Evolutionary conservation across 2,888 invertebrate genomes (phyloP).

Genomic region (Archips crataeganus): DNA sequence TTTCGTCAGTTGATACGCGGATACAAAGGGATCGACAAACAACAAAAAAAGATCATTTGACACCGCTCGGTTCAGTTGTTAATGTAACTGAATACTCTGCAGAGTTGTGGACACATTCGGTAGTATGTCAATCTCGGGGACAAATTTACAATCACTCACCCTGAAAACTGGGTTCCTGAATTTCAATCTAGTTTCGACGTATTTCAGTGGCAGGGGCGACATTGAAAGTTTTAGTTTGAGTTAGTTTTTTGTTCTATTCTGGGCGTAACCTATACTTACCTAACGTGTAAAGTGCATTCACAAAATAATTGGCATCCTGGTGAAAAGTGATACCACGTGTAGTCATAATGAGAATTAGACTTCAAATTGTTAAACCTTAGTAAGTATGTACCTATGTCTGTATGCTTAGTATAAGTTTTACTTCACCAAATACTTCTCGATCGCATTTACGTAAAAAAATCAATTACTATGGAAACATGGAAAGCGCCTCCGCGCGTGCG

Average conservation of each 20-base stretch:
- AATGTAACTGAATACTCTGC: not conserved
- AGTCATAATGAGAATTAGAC: not conserved
- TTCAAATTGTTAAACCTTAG: not conserved
- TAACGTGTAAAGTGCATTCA: not conserved
- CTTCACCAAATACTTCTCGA: no score
- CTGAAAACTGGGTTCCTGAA: slow-evolving; percentile 9
- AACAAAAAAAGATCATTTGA: slow-evolving; percentile 19
- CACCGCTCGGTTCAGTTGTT: slow-evolving; percentile 1
- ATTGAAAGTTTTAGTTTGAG: not conserved
- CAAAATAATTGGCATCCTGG: not conserved
- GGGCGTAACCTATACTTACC: no score
- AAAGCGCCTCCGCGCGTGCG: no score
- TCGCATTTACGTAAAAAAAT: no score
- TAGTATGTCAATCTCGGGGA: not conserved
- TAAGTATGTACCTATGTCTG: not conserved
- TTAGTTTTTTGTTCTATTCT: slow-evolving; percentile 9
- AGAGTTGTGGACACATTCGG: not conserved
- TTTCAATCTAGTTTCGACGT: slow-evolving; percentile 12
- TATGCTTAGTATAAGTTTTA: no score
- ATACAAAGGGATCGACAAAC: slow-evolving; percentile 26
- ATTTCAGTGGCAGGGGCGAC: not conserved
- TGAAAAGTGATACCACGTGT: not conserved
- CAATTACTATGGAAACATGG: no score
- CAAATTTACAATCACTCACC: slow-evolving; percentile 8
- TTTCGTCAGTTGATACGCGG: slow-evolving; percentile 27